Evolutionary conservation across 2,113 vertebrate genomes (phyloP).

Genomic region (Lophotis ruficrista): DNA sequence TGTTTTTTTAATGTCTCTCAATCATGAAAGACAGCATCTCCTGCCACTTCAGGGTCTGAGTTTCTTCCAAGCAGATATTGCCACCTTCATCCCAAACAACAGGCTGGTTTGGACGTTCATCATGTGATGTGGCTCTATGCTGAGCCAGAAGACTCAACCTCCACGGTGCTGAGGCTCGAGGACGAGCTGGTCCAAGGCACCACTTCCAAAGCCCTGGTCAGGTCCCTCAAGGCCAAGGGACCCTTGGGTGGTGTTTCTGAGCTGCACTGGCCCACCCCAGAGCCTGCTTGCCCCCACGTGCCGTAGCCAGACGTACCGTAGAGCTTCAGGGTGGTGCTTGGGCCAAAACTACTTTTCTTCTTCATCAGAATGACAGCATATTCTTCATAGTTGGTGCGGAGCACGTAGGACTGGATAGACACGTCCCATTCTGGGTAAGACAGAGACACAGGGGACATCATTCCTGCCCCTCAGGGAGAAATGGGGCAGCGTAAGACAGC

Average conservation of each 20-base stretch:
- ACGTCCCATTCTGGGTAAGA: conserved; percentile 75
- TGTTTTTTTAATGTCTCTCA: neutral
- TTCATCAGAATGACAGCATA: conserved; percentile 83
- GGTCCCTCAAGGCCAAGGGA: neutral
- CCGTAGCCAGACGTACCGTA: conserved; percentile 74
- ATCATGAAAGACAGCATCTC: neutral
- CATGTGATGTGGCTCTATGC: neutral
- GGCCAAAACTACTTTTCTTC: conserved; percentile 72
- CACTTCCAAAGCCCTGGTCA: neutral
- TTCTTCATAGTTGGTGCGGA: conserved; percentile 89
- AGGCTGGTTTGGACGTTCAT: neutral
- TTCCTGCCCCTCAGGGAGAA: neutral
- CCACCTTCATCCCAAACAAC: neutral
- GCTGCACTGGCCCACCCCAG: neutral
- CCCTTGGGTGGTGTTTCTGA: neutral
- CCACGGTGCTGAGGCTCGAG: neutral
- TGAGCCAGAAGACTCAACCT: neutral
- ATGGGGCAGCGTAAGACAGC: neutral
- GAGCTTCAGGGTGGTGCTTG: conserved; percentile 78
- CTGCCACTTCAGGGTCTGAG: neutral
- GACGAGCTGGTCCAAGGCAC: neutral
- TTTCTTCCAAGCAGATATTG: neutral
- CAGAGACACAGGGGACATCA: neutral
- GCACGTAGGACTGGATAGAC: conserved; percentile 82
- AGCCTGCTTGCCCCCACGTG: neutral